Conservation (phyloP, 2,797 vertebrate species). For the Poeciliopsis turneri region DNA sequence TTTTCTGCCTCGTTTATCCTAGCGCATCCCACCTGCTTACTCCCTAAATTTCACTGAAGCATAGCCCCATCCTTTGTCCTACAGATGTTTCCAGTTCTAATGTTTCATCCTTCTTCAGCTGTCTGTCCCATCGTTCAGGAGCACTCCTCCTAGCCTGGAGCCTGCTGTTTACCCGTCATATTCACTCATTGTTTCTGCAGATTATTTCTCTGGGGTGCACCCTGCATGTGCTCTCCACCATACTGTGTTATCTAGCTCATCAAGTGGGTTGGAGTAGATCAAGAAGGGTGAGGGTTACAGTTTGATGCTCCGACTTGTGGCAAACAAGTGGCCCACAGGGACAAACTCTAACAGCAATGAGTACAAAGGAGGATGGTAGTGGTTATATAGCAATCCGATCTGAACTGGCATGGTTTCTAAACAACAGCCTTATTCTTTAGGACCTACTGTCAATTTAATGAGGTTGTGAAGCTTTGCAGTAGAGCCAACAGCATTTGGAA, state of each 20-base stretch:
- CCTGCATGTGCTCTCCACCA: slow-evolving; percentile 52
- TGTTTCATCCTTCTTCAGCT: slow-evolving; percentile 43
- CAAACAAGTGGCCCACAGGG: slow-evolving; percentile 68
- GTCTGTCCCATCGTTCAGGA: slow-evolving; percentile 59
- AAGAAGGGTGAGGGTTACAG: slow-evolving; percentile 47
- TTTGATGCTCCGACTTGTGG: slow-evolving; percentile 52
- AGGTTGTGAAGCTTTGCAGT: slow-evolving; percentile 46
- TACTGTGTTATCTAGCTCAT: slow-evolving; percentile 69
- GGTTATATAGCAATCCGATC: slow-evolving; percentile 42
- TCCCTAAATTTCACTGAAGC: slow-evolving; percentile 32
- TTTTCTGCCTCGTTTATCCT: slow-evolving; percentile 57
- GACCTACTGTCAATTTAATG: slow-evolving; percentile 48
- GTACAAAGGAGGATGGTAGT: slow-evolving; percentile 29
- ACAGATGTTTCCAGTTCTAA: slow-evolving; percentile 33
- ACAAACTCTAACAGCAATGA: slow-evolving; percentile 41
- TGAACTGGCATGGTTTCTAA: slow-evolving; percentile 35
- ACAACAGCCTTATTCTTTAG: slow-evolving; percentile 54
- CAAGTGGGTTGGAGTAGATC: slow-evolving; percentile 66
- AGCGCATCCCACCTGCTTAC: slow-evolving; percentile 29
- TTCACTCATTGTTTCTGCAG: slow-evolving; percentile 56
- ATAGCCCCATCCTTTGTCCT: slow-evolving; percentile 34
- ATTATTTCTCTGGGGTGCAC: slow-evolving; percentile 72
- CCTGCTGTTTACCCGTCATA: slow-evolving; percentile 54
- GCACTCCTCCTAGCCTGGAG: slow-evolving; percentile 58
- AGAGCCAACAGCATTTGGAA: slow-evolving; percentile 36